Base-by-base conservation (phyloP, 2,888 invertebrate genomes). In the Phortica magna region DNA sequence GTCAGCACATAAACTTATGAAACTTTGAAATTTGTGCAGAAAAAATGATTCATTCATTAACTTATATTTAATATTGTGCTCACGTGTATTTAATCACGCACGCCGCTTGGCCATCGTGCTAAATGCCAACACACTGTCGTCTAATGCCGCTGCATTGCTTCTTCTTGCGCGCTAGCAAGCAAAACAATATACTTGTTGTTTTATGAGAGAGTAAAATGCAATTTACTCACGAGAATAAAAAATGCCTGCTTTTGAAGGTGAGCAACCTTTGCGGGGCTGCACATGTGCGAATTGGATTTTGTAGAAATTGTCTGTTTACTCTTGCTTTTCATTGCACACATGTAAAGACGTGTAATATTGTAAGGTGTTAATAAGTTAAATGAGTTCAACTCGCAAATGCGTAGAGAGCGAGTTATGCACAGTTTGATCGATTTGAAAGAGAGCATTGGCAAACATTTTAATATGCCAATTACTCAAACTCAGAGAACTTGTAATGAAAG, bases 71-170 rank as follows among this genome's bases (percentile, higher is more conserved):
- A 9, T 67, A 17, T 42, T 42, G 7, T 19, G 65, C 43, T 4
- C n/a, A 53, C 53, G 42, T 74, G 74, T 67, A 53, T 39, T n/a
- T 2, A 53, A 57, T 53, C 74, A 74, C 74, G 74, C 42, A 65
- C 67, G 57, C 74, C 39, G 10, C 17, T 73, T 73, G 59, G 31
- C 14, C 17, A 7, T 55, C 55, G 17, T 55, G n/a, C 14, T 4
- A 55, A 55, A 61, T 12, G 61, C 7, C 7, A 10, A 0, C 61
- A 19, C 0, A 17, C 57, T 9, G 14, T 10, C 39, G 31, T 31
- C 31, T 31, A 31, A 31, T 31, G 31, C 1, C 31, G 5, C 31
- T 31, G 31, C 31, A 31, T 4, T 31, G 31, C 1, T 4, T 31
- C 31, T 31, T 31, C 31, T 31, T 31, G 31, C 3, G 14, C 14